A percentile compares a stretch with the other conserved stretches of the same genome.
These are phyloP conservation scores for Zoroaster sp. DNA, from an alignment of 53 echinoderm and acorn worm genomes.

Conservation along the genomic window DNA sequence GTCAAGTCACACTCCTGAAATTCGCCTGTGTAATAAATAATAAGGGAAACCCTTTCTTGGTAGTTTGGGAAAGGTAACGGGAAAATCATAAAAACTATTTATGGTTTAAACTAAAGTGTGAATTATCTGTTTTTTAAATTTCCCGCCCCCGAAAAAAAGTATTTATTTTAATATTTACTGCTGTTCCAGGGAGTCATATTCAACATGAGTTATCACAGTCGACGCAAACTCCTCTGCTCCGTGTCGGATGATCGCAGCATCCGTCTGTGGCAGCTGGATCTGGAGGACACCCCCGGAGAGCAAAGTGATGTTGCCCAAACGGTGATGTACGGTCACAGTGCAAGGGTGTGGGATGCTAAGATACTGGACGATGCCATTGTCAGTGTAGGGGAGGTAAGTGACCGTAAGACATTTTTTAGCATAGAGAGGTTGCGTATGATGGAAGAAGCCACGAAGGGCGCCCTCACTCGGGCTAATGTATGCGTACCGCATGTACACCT, in stretches of 20 bases:
- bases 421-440: no score
- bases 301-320: conserved; percentile 26
- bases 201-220: conserved; percentile 65
- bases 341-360: conserved; percentile 88
- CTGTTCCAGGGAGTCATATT: conserved; percentile 92
- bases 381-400: conserved; percentile 90
- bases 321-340: conserved; percentile 92
- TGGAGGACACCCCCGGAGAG: not conserved
- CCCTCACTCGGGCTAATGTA: no score
- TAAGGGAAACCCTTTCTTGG: no score
- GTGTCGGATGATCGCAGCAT: conserved; percentile 97
- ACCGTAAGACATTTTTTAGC: no score
- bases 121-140: not conserved
- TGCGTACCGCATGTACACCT: no score
- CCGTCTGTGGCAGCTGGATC: conserved; percentile 72
- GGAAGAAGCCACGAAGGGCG: no score
- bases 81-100: no score
- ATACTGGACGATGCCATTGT: conserved; percentile 78
- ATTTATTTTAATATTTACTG: not conserved
- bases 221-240: conserved; percentile 64
- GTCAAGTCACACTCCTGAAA: no score
- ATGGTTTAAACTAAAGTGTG: not conserved
- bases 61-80: no score
- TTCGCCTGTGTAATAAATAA: no score
- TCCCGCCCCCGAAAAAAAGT: not conserved